Base-by-base conservation (phyloP, 1,140 invertebrate species). In the Apis florea region DNA sequence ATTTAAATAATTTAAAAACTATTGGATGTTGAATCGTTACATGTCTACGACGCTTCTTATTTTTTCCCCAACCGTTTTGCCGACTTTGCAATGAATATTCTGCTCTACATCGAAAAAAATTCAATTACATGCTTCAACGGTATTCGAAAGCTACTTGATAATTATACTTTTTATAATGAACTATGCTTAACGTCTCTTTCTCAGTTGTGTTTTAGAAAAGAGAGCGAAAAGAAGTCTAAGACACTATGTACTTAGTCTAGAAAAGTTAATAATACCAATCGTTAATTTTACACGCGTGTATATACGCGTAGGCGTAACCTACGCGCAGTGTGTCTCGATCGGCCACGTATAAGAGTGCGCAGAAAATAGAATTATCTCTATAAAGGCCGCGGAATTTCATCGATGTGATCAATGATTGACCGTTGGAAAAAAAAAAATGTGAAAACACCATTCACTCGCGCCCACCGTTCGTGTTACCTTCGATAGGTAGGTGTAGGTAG, bases 321-420 rank as follows among this genome's bases (percentile, higher is more conserved):
- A 31, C 56, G 17, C 31, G 1, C 21, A 24, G 53, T 31, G 12
- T n/a, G 21, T 56, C n/a, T 15, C 64, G 11, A 40, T 11, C 11
- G 21, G 15, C 5, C 40, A 12, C 12, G 53, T 51, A 21, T 26
- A 61, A 66, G 61, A 51, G 54, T 19, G 56, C 10, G 49, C 53
- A 75, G 73, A 76, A 69, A 82, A 82, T 82, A 82, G 79, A 77
- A 82, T 77, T 54, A 70, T 69, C 73, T 69, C 24, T 69, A 53
- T 66, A 82, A 69, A 76, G 73, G 66, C 72, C 49, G 51, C 54
- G 51, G 73, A 82, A 82, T 82, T 70, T 82, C 64, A 69, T 64
- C 73, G 73, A 68, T 51, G 64, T 26, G 54, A 81, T 70, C 79
- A 54, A 77, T 70, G 64, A 64, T 17, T 13, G 47, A 6, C 15